Percentiles rank a stretch among this genome's conserved stretches.
These are phyloP conservation scores for Drosophila aldrichi DNA, from an alignment of 2,888 invertebrate species.

Conservation along the genomic window DNA sequence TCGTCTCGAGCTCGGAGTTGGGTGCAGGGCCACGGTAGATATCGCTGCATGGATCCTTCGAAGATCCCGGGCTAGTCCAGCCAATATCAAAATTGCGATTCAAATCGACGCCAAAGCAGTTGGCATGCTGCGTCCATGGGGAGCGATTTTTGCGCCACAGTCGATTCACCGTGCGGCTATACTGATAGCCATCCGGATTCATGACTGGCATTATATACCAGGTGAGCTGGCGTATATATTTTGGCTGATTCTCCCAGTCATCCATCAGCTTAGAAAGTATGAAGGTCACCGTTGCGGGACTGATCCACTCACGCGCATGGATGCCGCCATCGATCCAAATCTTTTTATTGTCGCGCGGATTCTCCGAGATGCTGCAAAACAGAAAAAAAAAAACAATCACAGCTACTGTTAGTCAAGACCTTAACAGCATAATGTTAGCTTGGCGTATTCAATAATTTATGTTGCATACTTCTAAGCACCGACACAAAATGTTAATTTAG, in stretches of 20 bases:
- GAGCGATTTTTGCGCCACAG: constrained; percentile 93
- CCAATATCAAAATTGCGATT: constrained; percentile 95
- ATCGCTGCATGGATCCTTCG: constrained; percentile 89
- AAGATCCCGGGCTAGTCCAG: constrained; percentile 91
- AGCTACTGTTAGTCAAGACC: background rate
- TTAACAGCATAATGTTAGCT: background rate
- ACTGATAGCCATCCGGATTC: constrained; percentile 95
- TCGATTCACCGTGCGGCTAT: constrained; percentile 91
- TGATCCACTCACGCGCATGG: constrained; percentile 96
- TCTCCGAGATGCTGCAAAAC: constrained; percentile 88
- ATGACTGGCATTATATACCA: constrained; percentile 92
- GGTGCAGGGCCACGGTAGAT: constrained; percentile 91
- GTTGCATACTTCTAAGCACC: background rate
- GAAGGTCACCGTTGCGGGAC: constrained; percentile 91
- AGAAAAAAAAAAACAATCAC: background rate
- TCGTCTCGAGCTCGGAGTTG: constrained; percentile 94
- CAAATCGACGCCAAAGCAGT: constrained; percentile 91
- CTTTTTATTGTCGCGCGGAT: constrained; percentile 88
- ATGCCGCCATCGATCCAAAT: constrained; percentile 93
- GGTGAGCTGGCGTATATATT: constrained; percentile 91
- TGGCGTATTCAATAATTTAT: background rate
- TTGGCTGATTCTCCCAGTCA: constrained; percentile 88
- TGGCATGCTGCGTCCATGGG: constrained; percentile 74
- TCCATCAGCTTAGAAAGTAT: constrained; percentile 90
- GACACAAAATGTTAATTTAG: too few relatives aligned